Percentiles rank a stretch among this genome's conserved stretches.
phyloP scores from a whole-genome alignment of 2,113 vertebrate species.

The Erinaceus europaeus region DNA sequence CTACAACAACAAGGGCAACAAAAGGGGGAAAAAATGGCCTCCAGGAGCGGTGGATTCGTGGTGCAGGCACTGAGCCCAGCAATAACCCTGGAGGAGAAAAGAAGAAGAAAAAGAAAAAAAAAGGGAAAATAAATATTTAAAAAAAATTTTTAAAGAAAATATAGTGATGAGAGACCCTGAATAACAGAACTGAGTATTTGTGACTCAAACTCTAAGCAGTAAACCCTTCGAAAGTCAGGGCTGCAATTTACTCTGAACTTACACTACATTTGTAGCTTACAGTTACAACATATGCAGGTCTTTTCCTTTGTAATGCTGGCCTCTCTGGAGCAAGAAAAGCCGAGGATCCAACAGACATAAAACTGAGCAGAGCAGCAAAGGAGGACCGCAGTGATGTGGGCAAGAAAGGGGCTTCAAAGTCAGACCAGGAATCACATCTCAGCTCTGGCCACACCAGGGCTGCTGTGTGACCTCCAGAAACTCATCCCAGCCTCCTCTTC shows the following conservation, averaged over 20 bases:
- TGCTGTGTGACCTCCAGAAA: not conserved
- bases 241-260: not conserved
- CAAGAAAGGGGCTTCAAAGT: not conserved
- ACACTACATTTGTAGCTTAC: not conserved
- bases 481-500: not conserved
- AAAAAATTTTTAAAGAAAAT: no score
- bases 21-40: no score
- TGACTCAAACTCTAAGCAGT: not conserved
- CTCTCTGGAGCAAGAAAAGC: not conserved
- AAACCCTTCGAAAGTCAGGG: not conserved
- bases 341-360: not conserved
- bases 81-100: no score
- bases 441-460: not conserved
- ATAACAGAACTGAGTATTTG: not conserved
- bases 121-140: no score
- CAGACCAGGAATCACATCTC: not conserved
- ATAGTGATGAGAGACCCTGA: not conserved
- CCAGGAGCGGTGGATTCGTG: no score
- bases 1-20: no score
- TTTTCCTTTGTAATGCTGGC: not conserved
- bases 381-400: not conserved
- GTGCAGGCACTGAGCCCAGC: no score
- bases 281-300: not conserved
- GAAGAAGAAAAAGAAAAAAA: no score
- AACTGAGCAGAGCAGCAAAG: not conserved